Evolutionary conservation across 1,140 invertebrate genomes (phyloP).

Genomic region (Lepidurus packardi): DNA sequence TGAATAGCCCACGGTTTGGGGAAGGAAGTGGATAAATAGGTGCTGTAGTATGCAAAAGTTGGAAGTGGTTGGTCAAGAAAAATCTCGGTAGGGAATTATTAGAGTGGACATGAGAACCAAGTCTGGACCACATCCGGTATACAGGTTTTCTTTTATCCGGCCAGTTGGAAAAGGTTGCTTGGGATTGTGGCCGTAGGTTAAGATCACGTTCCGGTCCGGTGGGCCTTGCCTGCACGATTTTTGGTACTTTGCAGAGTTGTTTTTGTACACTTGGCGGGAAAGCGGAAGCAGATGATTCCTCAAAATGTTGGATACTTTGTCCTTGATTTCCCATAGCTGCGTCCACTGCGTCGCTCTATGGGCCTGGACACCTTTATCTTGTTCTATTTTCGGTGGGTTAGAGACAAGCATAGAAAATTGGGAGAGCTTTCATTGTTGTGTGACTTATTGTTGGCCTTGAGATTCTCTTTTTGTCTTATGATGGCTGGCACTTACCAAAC

Average conservation of each 20-base stretch:
- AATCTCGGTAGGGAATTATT: neutral
- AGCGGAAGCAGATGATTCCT: neutral
- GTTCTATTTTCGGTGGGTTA: too few relatives aligned
- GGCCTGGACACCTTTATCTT: neutral
- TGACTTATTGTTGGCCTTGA: too few relatives aligned
- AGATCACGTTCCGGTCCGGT: conserved; percentile 17
- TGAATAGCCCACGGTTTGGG: too few relatives aligned
- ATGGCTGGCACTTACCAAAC: too few relatives aligned
- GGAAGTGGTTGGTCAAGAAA: neutral
- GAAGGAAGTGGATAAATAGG: neutral
- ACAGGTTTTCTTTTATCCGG: neutral
- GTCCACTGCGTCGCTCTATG: neutral
- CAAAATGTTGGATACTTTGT: neutral
- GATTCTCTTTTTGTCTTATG: too few relatives aligned
- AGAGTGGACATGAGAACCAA: conserved; percentile 4
- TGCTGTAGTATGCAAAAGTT: neutral
- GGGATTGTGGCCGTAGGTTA: neutral
- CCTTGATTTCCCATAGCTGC: neutral
- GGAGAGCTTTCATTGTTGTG: too few relatives aligned
- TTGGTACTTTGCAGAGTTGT: neutral
- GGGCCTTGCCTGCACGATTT: conserved; percentile 14
- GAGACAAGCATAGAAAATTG: too few relatives aligned
- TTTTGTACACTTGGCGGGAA: neutral
- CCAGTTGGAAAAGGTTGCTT: neutral
- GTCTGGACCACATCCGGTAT: conserved; percentile 1